Evolutionary conservation across 1,140 invertebrate species (phyloP), one percentile per base, ranked within the genome.

Genomic region (Lasioglossum baleicum): DNA sequence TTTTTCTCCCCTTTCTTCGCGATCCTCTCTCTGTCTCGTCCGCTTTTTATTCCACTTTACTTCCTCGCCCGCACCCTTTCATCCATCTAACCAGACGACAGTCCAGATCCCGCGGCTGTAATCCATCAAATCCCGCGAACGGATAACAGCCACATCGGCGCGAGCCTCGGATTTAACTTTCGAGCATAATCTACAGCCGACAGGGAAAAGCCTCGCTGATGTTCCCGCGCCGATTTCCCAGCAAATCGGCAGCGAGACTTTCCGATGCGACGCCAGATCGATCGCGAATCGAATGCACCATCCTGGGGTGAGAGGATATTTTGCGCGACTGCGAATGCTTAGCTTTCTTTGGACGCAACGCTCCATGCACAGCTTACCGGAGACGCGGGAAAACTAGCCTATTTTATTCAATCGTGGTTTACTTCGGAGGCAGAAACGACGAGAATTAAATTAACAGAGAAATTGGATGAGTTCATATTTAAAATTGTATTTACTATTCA

Each of bases 121-220:
- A 84, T 87, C 80, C 75, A 80, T 87, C 85, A 87, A 82, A 76
- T 75, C 75, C 61, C 35, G 60, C 42, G 67, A 35, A 20, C 72
- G 72, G 67, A 60, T 70, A 42, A 48, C 51, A 75, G 77, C 65
- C 31, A 22, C 53, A 13, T 61, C 56, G 77, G 20, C 61, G 51
- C 61, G 8, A 22, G 0, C 22, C 31, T 40, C 22, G 42, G 22
- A 48, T 64, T 63, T 68, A 63, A 53, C 53, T 78, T 82, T 68
- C 63, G 53, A 76, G 53, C 60, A 67, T 42, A 51, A 82, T 68
- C 22, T 64, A 26, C 26, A 48, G 68, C 8, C 61, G 67, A 74
- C 53, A 31, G 35, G 22, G 3, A 40, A 58, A 48, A 13, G 26
- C 17, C 22, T 35, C 13, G 22, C 20, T 5, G 58, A 35, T n/a